phyloP scores from a whole-genome alignment of 1,140 invertebrate species.

The Xylocopa sonorina region DNA sequence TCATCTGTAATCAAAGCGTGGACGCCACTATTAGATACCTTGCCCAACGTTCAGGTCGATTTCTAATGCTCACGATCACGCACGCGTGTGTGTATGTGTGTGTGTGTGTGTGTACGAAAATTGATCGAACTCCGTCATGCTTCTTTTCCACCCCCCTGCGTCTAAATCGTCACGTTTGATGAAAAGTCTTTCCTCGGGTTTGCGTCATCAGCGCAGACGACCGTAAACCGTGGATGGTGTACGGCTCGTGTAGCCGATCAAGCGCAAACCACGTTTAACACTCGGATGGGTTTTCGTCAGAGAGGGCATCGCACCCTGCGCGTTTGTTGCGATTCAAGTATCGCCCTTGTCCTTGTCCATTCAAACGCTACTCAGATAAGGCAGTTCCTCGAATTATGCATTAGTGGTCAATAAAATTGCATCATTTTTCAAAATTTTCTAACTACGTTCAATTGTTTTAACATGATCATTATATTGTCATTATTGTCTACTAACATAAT shows the following conservation, averaged over 20 bases:
- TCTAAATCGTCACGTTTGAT: not conserved
- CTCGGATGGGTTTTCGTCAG: slow-evolving; percentile 10
- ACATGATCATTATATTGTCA: too few relatives aligned
- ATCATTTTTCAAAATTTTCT: too few relatives aligned
- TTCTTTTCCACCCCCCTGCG: not conserved
- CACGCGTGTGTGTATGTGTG: too few relatives aligned
- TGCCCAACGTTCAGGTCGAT: too few relatives aligned
- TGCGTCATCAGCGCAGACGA: not conserved
- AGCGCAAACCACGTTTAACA: not conserved
- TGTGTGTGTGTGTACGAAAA: not conserved
- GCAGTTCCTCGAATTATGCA: not conserved
- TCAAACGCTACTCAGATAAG: not conserved
- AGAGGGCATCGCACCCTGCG: not conserved
- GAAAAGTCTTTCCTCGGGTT: not conserved
- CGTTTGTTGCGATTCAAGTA: not conserved
- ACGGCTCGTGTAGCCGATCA: slow-evolving; percentile 21
- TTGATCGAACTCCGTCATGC: not conserved
- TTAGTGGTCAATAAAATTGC: too few relatives aligned
- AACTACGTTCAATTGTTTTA: too few relatives aligned
- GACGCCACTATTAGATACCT: too few relatives aligned
- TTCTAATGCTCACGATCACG: too few relatives aligned
- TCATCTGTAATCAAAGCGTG: slow-evolving; percentile 75
- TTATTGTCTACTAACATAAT: too few relatives aligned
- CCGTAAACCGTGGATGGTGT: not conserved
- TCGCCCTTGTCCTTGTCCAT: slow-evolving; percentile 8